Evolutionary conservation across 2,113 vertebrate species (phyloP).

Genomic region (Myanophis thanlyinensis): DNA sequence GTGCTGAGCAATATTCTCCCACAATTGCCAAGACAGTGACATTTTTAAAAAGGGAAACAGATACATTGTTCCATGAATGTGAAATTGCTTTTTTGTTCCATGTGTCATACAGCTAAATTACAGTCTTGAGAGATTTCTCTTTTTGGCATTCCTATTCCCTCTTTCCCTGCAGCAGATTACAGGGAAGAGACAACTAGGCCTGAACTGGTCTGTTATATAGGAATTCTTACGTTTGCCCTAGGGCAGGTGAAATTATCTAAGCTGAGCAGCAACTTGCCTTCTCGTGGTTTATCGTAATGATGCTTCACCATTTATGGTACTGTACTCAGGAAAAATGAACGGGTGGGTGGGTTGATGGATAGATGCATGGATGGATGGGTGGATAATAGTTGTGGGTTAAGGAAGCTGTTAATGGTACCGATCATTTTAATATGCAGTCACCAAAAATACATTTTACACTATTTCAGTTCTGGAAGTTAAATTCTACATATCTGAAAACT

Average conservation of each 20-base stretch:
- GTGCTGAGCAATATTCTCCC: background rate
- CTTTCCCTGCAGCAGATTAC: background rate
- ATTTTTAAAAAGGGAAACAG: conserved; percentile 18
- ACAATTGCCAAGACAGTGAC: background rate
- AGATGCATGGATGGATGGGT: background rate
- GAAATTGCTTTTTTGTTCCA: conserved; percentile 13
- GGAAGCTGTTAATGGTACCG: background rate
- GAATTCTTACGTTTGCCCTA: background rate
- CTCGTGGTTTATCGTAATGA: background rate
- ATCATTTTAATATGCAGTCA: background rate
- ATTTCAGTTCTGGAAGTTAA: background rate
- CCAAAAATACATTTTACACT: background rate
- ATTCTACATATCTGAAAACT: background rate
- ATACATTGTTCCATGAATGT: background rate
- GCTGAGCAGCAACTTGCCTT: background rate
- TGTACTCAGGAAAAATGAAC: background rate
- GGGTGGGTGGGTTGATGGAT: background rate
- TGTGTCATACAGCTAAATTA: background rate
- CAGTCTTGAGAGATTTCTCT: background rate
- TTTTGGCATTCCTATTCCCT: background rate
- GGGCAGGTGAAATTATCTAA: background rate
- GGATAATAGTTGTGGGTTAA: conserved; percentile 20
- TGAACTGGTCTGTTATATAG: background rate
- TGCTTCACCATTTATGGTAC: background rate
- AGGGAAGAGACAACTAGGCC: background rate